Evolutionary conservation across 2,113 vertebrate species (phyloP), one percentile per base, ranked within the genome.

Genomic region (Albula glossodonta): DNA sequence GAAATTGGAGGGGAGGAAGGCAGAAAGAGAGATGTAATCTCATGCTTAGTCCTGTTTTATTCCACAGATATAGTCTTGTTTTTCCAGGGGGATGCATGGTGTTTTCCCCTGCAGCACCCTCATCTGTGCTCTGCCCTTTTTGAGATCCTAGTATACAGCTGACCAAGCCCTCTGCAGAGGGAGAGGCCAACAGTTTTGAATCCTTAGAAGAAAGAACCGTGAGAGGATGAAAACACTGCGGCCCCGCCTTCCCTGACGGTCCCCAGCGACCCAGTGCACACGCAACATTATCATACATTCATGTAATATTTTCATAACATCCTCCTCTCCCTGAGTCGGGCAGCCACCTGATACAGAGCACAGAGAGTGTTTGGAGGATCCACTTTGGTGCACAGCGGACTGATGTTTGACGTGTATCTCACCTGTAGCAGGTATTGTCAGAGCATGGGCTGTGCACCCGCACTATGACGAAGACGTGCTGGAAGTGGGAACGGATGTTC

Each of bases 401-500:
- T 17, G 31, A 10, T 17, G 25, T 50, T 12, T 51, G 50, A 5
- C 19, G 12, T 22, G 31, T 22, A 41, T n/a, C 91, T 93, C 92
- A 99, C 98, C 98, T 99, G 96, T 99, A 99, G 87, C 97, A 97
- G 88, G 97, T 96, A 25, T 94, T 96, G 82, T 99, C 98, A 0
- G 97, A 96, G 87, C 98, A 98, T 57, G 98, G 97, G 82, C 92
- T 94, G 53, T 99, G 97, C 6, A 94, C 97, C 53, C 95, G 93
- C 48, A 99, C 98, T 0, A 99, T 94, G 91, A 99, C 97, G 10
- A 99, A 99, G 66, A 99, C 98, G 0, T 99, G 98, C 93, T 99
- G 98, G 90, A 99, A 99, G 94, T 99, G 98, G 6, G 98, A 99
- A 5, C 98, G 97, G 84, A 99, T 99, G 93, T 99, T 99, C 94